A percentile compares a stretch with the other conserved stretches of the same genome.
Conservation (phyloP, 64 coral and sea anemone species). For the Montipora foliosa region DNA sequence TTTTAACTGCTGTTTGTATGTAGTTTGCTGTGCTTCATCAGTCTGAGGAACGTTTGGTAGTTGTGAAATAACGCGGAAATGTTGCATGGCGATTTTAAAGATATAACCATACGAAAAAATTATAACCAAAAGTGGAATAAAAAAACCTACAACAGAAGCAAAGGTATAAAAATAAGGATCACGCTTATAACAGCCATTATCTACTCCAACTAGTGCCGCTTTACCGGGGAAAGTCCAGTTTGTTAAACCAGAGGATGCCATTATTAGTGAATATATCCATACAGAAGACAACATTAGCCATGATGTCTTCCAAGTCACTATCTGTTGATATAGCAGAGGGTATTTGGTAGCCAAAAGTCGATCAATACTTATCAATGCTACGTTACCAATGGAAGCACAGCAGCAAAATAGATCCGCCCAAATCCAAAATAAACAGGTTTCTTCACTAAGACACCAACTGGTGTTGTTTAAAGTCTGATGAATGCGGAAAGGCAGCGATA, state of each 20-base stretch:
- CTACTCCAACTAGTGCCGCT: slow-evolving; percentile 32
- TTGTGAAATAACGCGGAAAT: slow-evolving; percentile 80
- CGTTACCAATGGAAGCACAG: slow-evolving; percentile 90
- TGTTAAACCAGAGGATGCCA: slow-evolving; percentile 71
- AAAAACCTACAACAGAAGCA: slow-evolving; percentile 80
- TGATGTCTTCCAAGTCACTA: slow-evolving; percentile 70
- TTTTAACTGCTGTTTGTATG: slow-evolving; percentile 80
- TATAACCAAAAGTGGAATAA: slow-evolving; percentile 79
- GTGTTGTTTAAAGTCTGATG: slow-evolving; percentile 88
- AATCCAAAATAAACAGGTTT: slow-evolving; percentile 83
- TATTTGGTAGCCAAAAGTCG: slow-evolving; percentile 89
- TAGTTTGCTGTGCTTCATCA: slow-evolving; percentile 46
- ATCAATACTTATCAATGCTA: slow-evolving; percentile 87
- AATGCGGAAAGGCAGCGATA: slow-evolving; percentile 87
- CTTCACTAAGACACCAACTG: slow-evolving; percentile 81
- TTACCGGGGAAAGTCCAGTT: slow-evolving; percentile 81
- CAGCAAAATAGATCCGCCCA: slow-evolving; percentile 88
- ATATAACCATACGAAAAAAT: slow-evolving; percentile 81
- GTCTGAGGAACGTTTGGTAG: neutral
- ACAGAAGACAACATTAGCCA: slow-evolving; percentile 63
- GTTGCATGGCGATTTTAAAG: slow-evolving; percentile 80
- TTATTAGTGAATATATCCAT: slow-evolving; percentile 71
- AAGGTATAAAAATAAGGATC: slow-evolving; percentile 93
- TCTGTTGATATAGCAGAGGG: slow-evolving; percentile 81
- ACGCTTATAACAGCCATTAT: slow-evolving; percentile 74